Base-by-base conservation (phyloP, 64 coral and sea anemone genomes). In the Actinia tenebrosa region DNA sequence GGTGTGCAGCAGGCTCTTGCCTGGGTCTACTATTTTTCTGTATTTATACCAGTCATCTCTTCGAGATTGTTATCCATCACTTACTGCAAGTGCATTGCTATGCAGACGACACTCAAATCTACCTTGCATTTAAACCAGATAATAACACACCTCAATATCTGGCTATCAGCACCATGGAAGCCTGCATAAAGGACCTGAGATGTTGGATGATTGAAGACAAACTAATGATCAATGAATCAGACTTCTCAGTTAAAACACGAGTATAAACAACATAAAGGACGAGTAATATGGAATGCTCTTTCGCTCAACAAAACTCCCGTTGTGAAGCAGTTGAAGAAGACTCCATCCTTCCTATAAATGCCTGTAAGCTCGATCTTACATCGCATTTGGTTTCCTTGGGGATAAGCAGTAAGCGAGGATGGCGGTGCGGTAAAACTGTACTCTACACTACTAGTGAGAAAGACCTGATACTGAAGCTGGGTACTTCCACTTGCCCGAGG, bases 381-480 rank as follows among this genome's bases (percentile, higher is more conserved):
- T 77, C 64, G 59, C 84, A 91, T 37, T 54, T 91, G 60, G 69
- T 78, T 86, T 27, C 68, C 84, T 77, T 91, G 53, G 89, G 71
- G 44, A 86, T 91, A 78, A 81, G 56, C 86, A 43, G 71, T 59
- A 81, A 91, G 64, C 71, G 84, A 64, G 84, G 84, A 91, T 68
- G 88, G 66, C 83, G 80, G 16, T 68, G 46, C 43, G 71, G 64
- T 25, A 61, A 77, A 59, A 80, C 69, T 19, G 77, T 55, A 58
- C 82, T 86, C 71, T 37, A 37, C 30, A 37, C 30, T 37, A 37
- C 30, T 37, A 91, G 71, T 55, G 89, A 91, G 58, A 91, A 86
- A 87, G 89, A 91, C 47, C 54, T 91, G 11, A 91, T 87, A 86
- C 79, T 91, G 10, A 91, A 91, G 89, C 89, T 47, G 89, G 89